Conservation (phyloP, 2,888 invertebrate species). For the Hoplodrina ambigua region DNA sequence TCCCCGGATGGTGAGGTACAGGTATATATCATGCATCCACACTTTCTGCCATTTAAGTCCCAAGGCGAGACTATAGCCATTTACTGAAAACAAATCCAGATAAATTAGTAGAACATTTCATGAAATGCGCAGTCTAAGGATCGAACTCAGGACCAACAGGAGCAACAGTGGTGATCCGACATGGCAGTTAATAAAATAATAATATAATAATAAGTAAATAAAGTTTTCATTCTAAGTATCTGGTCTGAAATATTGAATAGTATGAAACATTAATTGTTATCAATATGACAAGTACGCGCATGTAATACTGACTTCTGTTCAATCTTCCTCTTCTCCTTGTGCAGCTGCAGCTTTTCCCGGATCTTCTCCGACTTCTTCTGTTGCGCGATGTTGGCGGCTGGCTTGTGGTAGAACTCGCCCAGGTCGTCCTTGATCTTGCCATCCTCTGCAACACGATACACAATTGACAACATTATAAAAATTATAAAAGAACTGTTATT, state of each 20-base stretch:
- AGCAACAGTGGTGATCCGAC: too few relatives aligned
- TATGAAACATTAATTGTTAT: background rate
- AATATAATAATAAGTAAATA: too few relatives aligned
- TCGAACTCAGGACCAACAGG: too few relatives aligned
- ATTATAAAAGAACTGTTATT: too few relatives aligned
- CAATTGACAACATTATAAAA: background rate
- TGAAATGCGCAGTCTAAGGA: too few relatives aligned
- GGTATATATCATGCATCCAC: too few relatives aligned
- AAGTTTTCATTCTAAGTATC: too few relatives aligned
- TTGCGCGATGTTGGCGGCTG: slow-evolving; percentile 93
- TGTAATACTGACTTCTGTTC: slow-evolving; percentile 90
- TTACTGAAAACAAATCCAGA: too few relatives aligned
- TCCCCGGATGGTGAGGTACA: background rate
- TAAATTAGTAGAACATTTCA: too few relatives aligned
- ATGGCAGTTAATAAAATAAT: too few relatives aligned
- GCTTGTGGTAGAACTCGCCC: slow-evolving; percentile 97
- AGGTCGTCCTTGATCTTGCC: slow-evolving; percentile 90
- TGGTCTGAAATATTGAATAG: background rate
- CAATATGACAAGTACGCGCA: background rate
- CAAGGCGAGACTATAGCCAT: too few relatives aligned
- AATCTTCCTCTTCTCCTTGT: slow-evolving; percentile 94
- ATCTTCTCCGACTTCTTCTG: slow-evolving; percentile 95
- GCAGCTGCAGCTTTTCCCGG: slow-evolving; percentile 93
- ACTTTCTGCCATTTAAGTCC: too few relatives aligned
- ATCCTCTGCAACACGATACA: slow-evolving; percentile 73